These are phyloP conservation scores for Abrostola tripartita DNA, from an alignment of 2,888 invertebrate genomes.

Conservation along the genomic window DNA sequence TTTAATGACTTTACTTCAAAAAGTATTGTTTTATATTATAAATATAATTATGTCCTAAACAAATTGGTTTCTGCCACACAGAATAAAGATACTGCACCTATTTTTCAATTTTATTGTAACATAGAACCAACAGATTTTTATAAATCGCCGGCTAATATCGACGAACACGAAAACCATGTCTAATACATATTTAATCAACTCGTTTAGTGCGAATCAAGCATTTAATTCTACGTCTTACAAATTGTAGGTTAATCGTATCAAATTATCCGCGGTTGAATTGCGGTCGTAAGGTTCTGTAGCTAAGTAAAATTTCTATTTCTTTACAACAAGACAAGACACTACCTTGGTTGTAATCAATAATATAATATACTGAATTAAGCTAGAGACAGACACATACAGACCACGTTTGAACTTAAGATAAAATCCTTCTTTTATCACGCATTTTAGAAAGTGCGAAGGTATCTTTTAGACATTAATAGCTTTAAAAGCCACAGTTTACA, in stretches of 20 bases:
- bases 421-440: background rate
- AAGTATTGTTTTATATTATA: too few species aligned
- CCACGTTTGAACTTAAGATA: too few species aligned
- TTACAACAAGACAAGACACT: background rate
- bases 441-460: background rate
- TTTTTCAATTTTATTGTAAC: too few species aligned
- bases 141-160: constrained; percentile 19
- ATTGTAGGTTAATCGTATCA: constrained; percentile 13
- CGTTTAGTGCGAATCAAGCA: constrained; percentile 35
- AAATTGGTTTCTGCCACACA: background rate
- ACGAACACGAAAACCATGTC: constrained; percentile 44
- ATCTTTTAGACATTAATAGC: background rate
- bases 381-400: too few species aligned
- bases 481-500: constrained; percentile 10
- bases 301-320: background rate
- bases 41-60: too few species aligned
- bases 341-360: too few species aligned
- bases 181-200: constrained; percentile 46
- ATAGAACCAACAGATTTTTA: background rate
- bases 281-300: constrained; percentile 37
- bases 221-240: constrained; percentile 26
- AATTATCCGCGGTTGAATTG: constrained; percentile 10
- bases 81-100: background rate
- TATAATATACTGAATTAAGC: too few species aligned
- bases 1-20: too few species aligned